Conservation (phyloP, 2,888 invertebrate genomes). For the Eurytoma californica region DNA sequence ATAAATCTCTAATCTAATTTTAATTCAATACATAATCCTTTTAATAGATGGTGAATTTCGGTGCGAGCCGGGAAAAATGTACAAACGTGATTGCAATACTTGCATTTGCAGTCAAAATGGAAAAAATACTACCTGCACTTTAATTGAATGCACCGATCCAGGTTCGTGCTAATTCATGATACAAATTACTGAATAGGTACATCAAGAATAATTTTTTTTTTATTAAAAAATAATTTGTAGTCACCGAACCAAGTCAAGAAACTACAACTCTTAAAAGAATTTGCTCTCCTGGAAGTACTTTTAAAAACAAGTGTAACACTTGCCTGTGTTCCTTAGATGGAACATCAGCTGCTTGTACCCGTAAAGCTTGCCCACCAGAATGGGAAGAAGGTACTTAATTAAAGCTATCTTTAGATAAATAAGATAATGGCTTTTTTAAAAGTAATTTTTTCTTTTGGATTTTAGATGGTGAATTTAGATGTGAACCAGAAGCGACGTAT, state of each 20-base stretch:
- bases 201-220: too few species aligned
- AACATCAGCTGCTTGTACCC: conserved; percentile 53
- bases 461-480: background rate
- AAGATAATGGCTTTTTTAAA: too few species aligned
- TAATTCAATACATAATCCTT: too few species aligned
- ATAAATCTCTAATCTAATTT: too few species aligned
- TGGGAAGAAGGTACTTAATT: background rate
- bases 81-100: conserved; percentile 76
- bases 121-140: background rate
- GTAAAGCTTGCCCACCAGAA: conserved; percentile 43
- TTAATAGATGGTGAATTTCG: background rate
- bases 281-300: conserved; percentile 34
- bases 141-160: too few species aligned
- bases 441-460: too few species aligned
- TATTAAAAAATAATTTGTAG: too few species aligned
- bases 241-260: too few species aligned
- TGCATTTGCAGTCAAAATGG: conserved; percentile 76
- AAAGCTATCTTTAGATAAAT: too few species aligned
- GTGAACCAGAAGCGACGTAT: conserved; percentile 75
- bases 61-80: conserved; percentile 74
- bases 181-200: too few species aligned
- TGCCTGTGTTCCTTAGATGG: conserved; percentile 76
- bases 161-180: too few species aligned
- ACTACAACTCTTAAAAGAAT: background rate
- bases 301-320: conserved; percentile 77